These are phyloP conservation scores for Coenonympha arcania DNA, from an alignment of 2,888 invertebrate species.

Conservation along the genomic window DNA sequence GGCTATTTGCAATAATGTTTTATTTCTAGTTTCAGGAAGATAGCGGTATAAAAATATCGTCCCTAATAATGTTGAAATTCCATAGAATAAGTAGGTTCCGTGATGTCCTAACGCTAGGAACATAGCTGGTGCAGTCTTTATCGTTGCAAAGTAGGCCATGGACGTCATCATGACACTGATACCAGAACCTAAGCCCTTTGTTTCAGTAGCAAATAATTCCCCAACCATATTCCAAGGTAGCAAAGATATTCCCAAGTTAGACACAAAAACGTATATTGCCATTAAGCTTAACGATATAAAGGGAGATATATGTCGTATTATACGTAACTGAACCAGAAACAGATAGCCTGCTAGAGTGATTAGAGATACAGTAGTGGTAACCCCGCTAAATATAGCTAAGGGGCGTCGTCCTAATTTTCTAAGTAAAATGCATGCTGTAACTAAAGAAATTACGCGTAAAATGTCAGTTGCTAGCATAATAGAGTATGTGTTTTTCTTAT, in stretches of 20 bases:
- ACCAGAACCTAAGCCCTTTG: slow-evolving; percentile 80
- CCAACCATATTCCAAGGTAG: slow-evolving; percentile 84
- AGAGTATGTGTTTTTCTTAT: slow-evolving; percentile 68
- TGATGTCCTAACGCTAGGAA: slow-evolving; percentile 71
- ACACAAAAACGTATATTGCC: slow-evolving; percentile 74
- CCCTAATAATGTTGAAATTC: slow-evolving; percentile 74
- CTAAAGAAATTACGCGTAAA: slow-evolving; percentile 75
- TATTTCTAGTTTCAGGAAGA: slow-evolving; percentile 80
- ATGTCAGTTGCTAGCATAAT: slow-evolving; percentile 79
- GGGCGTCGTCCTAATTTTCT: slow-evolving; percentile 76
- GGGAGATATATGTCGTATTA: slow-evolving; percentile 45
- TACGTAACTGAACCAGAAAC: slow-evolving; percentile 46
- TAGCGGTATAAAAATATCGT: slow-evolving; percentile 74
- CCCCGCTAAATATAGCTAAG: slow-evolving; percentile 77
- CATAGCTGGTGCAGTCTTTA: slow-evolving; percentile 79
- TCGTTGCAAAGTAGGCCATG: slow-evolving; percentile 77
- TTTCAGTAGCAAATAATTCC: slow-evolving; percentile 79
- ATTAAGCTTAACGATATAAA: slow-evolving; percentile 67
- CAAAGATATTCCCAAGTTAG: slow-evolving; percentile 76
- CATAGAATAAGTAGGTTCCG: slow-evolving; percentile 78
- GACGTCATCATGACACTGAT: slow-evolving; percentile 79
- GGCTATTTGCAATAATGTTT: slow-evolving; percentile 79
- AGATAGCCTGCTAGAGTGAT: slow-evolving; percentile 68
- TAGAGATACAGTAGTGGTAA: slow-evolving; percentile 75
- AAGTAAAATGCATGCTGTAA: slow-evolving; percentile 75